Conservation (phyloP, 2,797 vertebrate genomes). For the Sebastes hubbsi region DNA sequence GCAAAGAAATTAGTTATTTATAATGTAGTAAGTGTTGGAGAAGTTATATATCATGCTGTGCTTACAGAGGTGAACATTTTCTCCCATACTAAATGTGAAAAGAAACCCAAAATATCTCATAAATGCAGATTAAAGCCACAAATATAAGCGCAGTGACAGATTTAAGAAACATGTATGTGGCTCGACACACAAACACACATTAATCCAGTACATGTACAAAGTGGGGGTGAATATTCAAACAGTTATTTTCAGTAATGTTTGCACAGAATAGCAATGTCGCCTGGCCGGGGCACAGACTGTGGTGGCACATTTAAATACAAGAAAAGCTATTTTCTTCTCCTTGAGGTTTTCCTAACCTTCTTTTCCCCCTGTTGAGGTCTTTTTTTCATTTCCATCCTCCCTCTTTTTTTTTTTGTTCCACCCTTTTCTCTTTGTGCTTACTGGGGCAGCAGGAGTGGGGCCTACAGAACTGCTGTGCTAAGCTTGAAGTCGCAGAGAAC, state of each 20-base stretch:
- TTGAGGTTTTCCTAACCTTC: conserved; percentile 71
- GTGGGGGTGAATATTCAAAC: conserved; percentile 33
- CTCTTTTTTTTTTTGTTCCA: conserved; percentile 63
- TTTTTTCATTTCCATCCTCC: conserved; percentile 67
- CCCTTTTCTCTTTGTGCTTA: conserved; percentile 75
- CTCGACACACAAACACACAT: not conserved
- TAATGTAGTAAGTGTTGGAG: not conserved
- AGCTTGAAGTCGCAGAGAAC: conserved; percentile 61
- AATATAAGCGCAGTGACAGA: not conserved
- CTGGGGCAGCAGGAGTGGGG: conserved; percentile 61
- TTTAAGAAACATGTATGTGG: not conserved
- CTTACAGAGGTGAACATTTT: not conserved
- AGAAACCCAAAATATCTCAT: not conserved
- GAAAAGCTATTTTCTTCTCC: conserved; percentile 66
- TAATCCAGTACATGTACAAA: not conserved
- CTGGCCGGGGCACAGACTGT: conserved; percentile 28
- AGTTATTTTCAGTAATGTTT: conserved; percentile 38
- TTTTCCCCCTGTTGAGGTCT: conserved; percentile 67
- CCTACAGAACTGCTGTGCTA: conserved; percentile 72
- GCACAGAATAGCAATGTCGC: conserved; percentile 37
- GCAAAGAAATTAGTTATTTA: not conserved
- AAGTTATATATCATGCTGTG: not conserved
- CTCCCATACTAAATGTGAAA: not conserved
- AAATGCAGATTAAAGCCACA: not conserved
- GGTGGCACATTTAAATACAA: conserved; percentile 57